Evolutionary conservation across 2,888 invertebrate species (phyloP), one percentile per base, ranked within the genome.

Genomic region (Aricia artaxerxes): DNA sequence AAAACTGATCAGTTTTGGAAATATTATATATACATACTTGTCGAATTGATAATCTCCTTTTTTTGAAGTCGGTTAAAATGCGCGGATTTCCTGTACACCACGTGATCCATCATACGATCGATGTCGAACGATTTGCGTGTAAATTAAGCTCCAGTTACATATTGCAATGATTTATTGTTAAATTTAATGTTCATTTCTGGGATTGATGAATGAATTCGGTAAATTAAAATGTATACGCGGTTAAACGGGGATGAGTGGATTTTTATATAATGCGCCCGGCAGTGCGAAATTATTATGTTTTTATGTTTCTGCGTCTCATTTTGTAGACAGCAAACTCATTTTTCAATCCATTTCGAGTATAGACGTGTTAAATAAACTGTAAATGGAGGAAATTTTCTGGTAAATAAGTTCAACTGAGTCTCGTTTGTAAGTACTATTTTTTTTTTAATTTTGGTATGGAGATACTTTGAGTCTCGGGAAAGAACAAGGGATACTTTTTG

Each of bases 61-160:
- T 49, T 49, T 49, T 49, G 2, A 49, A 11, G 49, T 49, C 49
- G 2, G 49, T 49, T 49, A 57, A 93, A 92, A 93, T 91, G 91
- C 90, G 92, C 89, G 89, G 91, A 91, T 92, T 92, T 93, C 91
- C 93, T 91, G 93, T 89, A 86, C 84, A 88, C 93, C 93, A 93
- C 88, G 90, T 93, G 91, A 94, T 94, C 92, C 92, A 93, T 94
- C 93, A 94, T 89, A 87, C 84, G 86, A 87, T 90, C 91, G 83
- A 83, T 82, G 82, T 82, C 80, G 82, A 82, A 81, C 84, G 81
- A 82, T 85, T 84, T 83, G 83, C 84, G 81, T 80, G 82, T 82
- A 86, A 83, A 87, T 86, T 79, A 73, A 86, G 87, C 86, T 87
- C 88, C 88, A 86, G 85, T 87, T 86, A 84, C 89, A 85, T 88